A percentile compares a stretch with the other conserved stretches of the same genome.
Evolutionary conservation across 2,113 vertebrate species (phyloP).

Genomic region (Nipponia nippon): DNA sequence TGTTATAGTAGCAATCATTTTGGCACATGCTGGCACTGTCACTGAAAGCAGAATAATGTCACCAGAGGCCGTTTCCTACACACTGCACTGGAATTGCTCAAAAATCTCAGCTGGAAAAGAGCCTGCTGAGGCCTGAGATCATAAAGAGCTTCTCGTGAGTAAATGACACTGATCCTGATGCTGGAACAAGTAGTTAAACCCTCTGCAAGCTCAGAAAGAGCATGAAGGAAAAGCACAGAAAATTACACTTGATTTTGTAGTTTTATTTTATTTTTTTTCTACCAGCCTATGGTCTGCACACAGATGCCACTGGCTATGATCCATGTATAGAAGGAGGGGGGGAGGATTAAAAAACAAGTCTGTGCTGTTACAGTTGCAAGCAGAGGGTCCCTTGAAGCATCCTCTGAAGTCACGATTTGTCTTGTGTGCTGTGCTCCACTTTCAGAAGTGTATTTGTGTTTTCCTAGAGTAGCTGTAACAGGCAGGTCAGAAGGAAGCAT

Average conservation of each 20-base stretch:
- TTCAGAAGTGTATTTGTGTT: background rate
- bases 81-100: background rate
- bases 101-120: slow-evolving; percentile 37
- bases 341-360: too few relatives aligned
- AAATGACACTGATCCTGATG: background rate
- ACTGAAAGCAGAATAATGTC: background rate
- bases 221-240: background rate
- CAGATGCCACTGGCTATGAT: background rate
- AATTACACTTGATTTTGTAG: background rate
- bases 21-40: background rate
- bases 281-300: background rate
- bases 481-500: background rate
- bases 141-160: background rate
- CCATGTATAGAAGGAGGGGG: background rate
- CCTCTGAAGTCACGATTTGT: accelerated
- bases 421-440: accelerated
- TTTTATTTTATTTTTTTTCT: background rate
- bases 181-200: background rate
- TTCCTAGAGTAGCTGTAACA: background rate
- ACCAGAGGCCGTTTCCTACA: slow-evolving; percentile 56
- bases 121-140: background rate
- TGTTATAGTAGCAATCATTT: background rate
- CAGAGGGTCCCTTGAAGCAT: background rate
- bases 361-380: background rate
- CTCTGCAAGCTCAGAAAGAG: background rate